Conservation (phyloP, 2,797 vertebrate genomes). For the Poecilia gillii region DNA sequence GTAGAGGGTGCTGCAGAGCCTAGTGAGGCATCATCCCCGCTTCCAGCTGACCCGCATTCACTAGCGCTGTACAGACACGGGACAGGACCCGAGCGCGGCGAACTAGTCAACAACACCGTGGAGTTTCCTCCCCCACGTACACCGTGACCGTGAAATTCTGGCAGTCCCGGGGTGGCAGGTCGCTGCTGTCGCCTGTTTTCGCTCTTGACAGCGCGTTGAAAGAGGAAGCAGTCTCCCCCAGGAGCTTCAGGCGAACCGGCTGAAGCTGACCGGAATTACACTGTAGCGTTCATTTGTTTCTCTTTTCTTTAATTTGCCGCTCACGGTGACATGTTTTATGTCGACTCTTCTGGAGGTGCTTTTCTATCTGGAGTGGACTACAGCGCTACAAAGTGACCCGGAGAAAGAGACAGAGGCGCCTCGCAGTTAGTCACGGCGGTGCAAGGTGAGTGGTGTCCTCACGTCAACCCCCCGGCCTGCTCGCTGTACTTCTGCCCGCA, state of each 20-base stretch:
- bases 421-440: constrained; percentile 29
- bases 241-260: constrained; percentile 9
- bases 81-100: constrained; percentile 50
- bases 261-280: constrained; percentile 20
- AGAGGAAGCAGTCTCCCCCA: constrained; percentile 9
- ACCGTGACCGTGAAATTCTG: constrained; percentile 19
- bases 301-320: not conserved
- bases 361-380: not conserved
- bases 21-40: not conserved
- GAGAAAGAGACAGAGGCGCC: not conserved
- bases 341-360: constrained; percentile 14
- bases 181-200: constrained; percentile 27
- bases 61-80: constrained; percentile 56
- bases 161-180: not conserved
- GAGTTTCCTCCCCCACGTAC: constrained; percentile 27
- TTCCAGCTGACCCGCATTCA: constrained; percentile 72
- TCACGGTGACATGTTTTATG: not conserved
- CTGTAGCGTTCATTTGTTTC: constrained; percentile 5
- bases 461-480: constrained; percentile 56
- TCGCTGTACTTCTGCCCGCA: not conserved
- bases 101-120: constrained; percentile 25
- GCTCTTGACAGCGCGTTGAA: constrained; percentile 32
- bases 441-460: constrained; percentile 69
- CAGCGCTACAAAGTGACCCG: not conserved
- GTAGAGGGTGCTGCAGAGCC: constrained; percentile 42